Base-by-base conservation (phyloP, 2,888 invertebrate genomes). In the Brachycybe producta region DNA sequence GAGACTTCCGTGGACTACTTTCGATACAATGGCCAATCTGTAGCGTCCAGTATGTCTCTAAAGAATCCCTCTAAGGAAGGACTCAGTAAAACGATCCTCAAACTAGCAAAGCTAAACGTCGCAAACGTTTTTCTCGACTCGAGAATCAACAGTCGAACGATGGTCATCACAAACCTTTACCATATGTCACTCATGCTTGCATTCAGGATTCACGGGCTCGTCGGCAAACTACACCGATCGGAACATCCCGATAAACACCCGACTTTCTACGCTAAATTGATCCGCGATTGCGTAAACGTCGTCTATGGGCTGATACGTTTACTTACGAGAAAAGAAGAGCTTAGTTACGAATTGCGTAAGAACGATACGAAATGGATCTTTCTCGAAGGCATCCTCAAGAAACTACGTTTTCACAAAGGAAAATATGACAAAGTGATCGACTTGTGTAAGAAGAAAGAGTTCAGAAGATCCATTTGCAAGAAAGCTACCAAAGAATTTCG, bases 131-230 rank as follows among this genome's bases (percentile, higher is more conserved):
- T 40, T n/a, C 24, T 40, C 23, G 40, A 40, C 13, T n/a, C n/a
- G n/a, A 21, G 24, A 17, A 40, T 40, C 40, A 19, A 17, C 5
- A 5, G 19, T 21, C 19, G 24, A 13, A 40, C 19, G 24, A 2
- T n/a, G 1, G 21, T 21, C 40, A 40, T 40, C 7, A 40, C n/a
- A 21, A 40, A 40, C 40, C 21, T 40, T 15, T 40, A 40, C 13
- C 19, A 40, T 15, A n/a, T n/a, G 19, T 19, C 40, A 7, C 40
- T 40, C n/a, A 23, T 40, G 23, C n/a, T n/a, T 40, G 40, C 40
- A n/a, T 40, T 40, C 19, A 21, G 40, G 17, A 19, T 40, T 15
- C 40, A 40, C 23, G 24, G 40, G n/a, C 24, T 40, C n/a, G 15
- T n/a, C n/a, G 24, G n/a, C n/a, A 40, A 40, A 21, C 21, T 40